Conservation (phyloP, 1,140 invertebrate genomes). For the Zaprionus lachaisei region DNA sequence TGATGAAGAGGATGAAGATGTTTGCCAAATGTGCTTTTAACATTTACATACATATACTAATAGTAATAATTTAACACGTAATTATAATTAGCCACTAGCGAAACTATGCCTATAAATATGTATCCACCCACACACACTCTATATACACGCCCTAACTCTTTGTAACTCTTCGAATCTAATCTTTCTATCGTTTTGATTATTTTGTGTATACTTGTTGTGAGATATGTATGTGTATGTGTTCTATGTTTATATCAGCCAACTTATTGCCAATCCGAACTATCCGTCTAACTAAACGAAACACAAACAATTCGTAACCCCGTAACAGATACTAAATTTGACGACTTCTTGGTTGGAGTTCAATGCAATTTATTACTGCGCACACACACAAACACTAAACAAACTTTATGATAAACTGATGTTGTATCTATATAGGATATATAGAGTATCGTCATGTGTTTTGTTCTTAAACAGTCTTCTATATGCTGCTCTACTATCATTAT, state of each 20-base stretch:
- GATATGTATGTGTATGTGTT: conserved; percentile 38
- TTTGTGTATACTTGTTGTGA: conserved; percentile 54
- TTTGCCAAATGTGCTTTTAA: conserved; percentile 84
- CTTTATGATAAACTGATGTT: neutral
- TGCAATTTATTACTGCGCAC: conserved; percentile 77
- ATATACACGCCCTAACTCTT: conserved; percentile 54
- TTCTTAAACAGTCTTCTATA: conserved; percentile 40
- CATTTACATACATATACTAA: conserved; percentile 80
- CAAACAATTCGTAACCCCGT: conserved; percentile 45
- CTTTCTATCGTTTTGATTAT: conserved; percentile 30
- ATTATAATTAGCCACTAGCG: conserved; percentile 77
- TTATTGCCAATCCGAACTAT: conserved; percentile 59
- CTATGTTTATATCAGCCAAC: conserved; percentile 61
- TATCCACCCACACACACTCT: conserved; percentile 11
- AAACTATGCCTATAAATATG: conserved; percentile 66
- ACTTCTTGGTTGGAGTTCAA: conserved; percentile 70
- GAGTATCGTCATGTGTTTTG: conserved; percentile 8
- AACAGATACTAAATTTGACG: conserved; percentile 19
- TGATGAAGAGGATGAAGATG: conserved; percentile 43
- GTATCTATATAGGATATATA: neutral
- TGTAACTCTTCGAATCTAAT: conserved; percentile 33
- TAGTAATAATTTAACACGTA: conserved; percentile 78
- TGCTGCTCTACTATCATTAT: conserved; percentile 34
- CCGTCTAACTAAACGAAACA: conserved; percentile 25
- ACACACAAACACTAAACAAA: conserved; percentile 29